Evolutionary conservation across 2,113 vertebrate species (phyloP).

Genomic region (Columbina picui): DNA sequence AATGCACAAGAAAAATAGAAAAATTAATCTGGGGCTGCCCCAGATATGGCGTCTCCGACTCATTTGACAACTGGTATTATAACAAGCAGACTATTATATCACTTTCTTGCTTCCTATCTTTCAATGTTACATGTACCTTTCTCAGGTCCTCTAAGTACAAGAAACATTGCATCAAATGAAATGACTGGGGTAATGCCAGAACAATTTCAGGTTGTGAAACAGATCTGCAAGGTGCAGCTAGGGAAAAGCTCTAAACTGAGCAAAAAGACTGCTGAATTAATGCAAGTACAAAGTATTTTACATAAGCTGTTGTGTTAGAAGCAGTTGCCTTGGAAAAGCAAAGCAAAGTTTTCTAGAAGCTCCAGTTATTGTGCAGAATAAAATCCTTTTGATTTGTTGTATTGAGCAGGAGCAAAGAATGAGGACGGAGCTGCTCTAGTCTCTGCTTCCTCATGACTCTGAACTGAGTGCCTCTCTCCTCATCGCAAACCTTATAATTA

Average conservation of each 20-base stretch:
- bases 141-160: neutral
- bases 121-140: neutral
- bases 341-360: neutral
- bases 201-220: neutral
- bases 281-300: neutral
- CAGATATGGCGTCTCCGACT: neutral
- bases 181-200: neutral
- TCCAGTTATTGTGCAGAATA: neutral
- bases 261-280: neutral
- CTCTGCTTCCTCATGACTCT: neutral
- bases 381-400: neutral
- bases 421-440: neutral
- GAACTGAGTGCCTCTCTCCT: neutral
- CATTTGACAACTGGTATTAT: neutral
- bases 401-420: neutral
- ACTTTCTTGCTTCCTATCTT: neutral
- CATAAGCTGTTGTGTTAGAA: neutral
- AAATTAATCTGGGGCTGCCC: neutral
- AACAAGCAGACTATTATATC: neutral
- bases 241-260: neutral
- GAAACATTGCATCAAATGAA: neutral
- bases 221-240: neutral
- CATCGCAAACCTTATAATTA: rapidly evolving
- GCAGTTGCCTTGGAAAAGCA: neutral
- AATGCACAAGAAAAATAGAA: neutral